Conservation (phyloP, 2,797 vertebrate species). For the Ataeniobius toweri region DNA sequence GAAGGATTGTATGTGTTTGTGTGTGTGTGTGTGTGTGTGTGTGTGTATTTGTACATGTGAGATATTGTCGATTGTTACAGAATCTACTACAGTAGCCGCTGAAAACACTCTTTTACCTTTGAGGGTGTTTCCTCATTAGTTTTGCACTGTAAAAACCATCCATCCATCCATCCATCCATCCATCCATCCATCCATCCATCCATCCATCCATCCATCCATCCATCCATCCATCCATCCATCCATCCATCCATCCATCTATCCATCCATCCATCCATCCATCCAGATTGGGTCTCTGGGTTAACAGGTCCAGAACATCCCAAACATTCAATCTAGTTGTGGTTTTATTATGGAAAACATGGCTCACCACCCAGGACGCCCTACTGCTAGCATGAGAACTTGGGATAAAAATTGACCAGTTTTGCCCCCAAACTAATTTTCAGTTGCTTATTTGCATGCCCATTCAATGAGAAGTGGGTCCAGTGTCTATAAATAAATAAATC, state of each 20-base stretch:
- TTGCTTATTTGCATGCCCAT: no score
- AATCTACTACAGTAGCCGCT: slow-evolving; percentile 4
- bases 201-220: no score
- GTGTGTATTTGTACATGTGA: background rate
- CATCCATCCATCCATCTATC: no score
- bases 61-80: background rate
- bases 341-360: background rate
- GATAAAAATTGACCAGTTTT: background rate
- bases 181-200: no score
- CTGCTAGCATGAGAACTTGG: background rate
- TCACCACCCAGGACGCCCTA: background rate
- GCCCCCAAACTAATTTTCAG: background rate
- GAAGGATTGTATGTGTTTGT: background rate
- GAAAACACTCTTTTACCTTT: slow-evolving; percentile 12
- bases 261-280: no score
- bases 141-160: background rate
- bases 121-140: no score
- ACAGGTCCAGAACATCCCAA: no score
- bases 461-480: no score
- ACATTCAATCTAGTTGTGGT: background rate
- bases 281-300: no score
- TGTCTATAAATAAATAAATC: background rate
- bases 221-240: no score
- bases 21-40: slow-evolving; percentile 3
- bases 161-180: background rate